Evolutionary conservation across 2,888 invertebrate species (phyloP).

Genomic region (Eupeodes latifasciatus): DNA sequence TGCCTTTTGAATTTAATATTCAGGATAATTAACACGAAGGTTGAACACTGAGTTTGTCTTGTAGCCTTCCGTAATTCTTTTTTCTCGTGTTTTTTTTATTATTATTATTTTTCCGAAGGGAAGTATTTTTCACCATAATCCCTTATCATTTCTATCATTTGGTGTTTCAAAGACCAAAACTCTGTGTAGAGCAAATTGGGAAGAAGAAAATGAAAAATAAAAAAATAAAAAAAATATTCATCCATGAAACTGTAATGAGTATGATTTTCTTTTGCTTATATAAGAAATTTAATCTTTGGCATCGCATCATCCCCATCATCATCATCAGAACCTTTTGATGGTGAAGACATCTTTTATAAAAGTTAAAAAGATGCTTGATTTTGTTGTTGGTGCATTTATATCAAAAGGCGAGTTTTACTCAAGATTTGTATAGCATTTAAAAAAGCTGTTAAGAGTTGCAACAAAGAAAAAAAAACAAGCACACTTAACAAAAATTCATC

Average conservation of each 20-base stretch:
- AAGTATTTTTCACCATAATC: constrained; percentile 54
- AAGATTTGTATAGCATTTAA: neutral
- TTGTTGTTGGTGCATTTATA: neutral
- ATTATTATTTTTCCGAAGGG: constrained; percentile 19
- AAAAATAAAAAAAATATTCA: neutral
- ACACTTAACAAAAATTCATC: no score
- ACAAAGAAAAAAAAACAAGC: no score
- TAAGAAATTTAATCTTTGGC: neutral
- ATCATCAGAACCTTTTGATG: constrained; percentile 7
- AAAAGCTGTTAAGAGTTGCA: neutral
- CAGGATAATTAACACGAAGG: constrained; percentile 74
- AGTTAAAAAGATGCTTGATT: constrained; percentile 8
- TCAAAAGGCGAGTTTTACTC: neutral
- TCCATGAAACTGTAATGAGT: constrained; percentile 10
- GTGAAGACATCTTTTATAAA: constrained; percentile 12
- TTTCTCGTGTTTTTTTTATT: neutral
- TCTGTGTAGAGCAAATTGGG: constrained; percentile 13
- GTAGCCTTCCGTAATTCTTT: constrained; percentile 28
- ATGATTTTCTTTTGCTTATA: constrained; percentile 4
- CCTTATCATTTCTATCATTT: constrained; percentile 58
- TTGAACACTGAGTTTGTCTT: constrained; percentile 66
- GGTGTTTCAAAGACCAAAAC: constrained; percentile 45
- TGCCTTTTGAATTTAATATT: constrained; percentile 76
- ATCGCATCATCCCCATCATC: neutral
- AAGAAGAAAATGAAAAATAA: neutral